These are phyloP conservation scores for Mohoua ochrocephala DNA, from an alignment of 2,113 vertebrate genomes.

Conservation along the genomic window DNA sequence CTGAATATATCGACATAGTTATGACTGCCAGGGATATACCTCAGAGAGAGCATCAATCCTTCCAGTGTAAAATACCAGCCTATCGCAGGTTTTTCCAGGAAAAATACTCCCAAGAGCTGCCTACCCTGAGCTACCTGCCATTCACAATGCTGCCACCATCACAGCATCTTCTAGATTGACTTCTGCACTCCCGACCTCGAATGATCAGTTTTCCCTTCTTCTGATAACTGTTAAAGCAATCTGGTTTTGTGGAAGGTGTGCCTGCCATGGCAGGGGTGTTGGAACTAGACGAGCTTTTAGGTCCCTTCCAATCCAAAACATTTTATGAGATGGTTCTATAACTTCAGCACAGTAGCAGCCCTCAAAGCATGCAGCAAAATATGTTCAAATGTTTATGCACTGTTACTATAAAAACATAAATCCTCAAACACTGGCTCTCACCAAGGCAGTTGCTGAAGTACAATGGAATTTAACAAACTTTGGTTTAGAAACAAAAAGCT, in stretches of 20 bases:
- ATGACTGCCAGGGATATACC: neutral
- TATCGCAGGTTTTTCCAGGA: accelerated
- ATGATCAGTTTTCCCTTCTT: neutral
- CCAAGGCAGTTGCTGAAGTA: neutral
- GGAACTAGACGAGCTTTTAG: neutral
- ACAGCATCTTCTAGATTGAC: neutral
- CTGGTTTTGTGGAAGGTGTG: neutral
- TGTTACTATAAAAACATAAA: neutral
- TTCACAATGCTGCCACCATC: neutral
- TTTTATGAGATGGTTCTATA: neutral
- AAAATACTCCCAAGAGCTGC: neutral
- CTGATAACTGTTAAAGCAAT: neutral
- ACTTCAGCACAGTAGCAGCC: neutral
- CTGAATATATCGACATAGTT: neutral
- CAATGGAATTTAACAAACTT: neutral
- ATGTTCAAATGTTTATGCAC: neutral
- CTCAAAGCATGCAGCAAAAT: neutral
- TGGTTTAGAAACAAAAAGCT: neutral
- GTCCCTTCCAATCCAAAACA: neutral
- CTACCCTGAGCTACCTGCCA: neutral
- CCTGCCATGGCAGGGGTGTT: neutral
- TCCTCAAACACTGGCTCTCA: neutral
- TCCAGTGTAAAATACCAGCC: neutral
- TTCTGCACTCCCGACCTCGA: neutral
- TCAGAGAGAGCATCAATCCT: neutral